These are phyloP conservation scores for Lordiphosa clarofinis DNA, from an alignment of 1,140 invertebrate genomes.

Conservation along the genomic window DNA sequence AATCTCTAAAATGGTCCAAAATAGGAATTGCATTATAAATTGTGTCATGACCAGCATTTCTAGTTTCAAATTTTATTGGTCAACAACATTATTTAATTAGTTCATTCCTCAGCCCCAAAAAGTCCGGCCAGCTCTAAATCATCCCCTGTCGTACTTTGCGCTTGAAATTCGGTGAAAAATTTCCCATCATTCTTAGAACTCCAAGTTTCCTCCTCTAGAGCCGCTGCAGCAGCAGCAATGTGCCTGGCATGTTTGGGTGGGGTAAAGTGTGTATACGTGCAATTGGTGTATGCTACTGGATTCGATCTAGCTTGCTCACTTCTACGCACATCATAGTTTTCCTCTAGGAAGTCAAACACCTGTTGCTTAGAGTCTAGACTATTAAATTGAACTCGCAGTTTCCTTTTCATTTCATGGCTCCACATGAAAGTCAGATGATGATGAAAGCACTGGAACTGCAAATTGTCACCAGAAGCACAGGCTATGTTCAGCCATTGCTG, in stretches of 20 bases:
- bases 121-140: constrained; percentile 48
- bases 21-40: no score
- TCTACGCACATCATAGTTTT: constrained; percentile 51
- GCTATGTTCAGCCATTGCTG: constrained; percentile 92
- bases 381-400: constrained; percentile 89
- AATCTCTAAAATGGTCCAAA: no score
- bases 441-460: constrained; percentile 91
- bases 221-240: constrained; percentile 29
- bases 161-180: constrained; percentile 64
- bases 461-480: constrained; percentile 79
- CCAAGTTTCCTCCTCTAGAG: constrained; percentile 37
- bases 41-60: no score
- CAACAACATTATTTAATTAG: no score
- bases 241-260: constrained; percentile 52
- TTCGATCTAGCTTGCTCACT: neutral
- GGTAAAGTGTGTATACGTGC: constrained; percentile 56
- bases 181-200: constrained; percentile 55
- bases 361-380: constrained; percentile 84
- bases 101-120: constrained; percentile 40
- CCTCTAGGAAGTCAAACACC: constrained; percentile 86
- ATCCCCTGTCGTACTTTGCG: constrained; percentile 22
- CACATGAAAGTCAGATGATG: constrained; percentile 97
- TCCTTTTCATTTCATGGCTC: constrained; percentile 87
- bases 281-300: constrained; percentile 40
- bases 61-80: no score